Conservation (phyloP, 2,888 invertebrate species). For the Syrphus vitripennis region DNA sequence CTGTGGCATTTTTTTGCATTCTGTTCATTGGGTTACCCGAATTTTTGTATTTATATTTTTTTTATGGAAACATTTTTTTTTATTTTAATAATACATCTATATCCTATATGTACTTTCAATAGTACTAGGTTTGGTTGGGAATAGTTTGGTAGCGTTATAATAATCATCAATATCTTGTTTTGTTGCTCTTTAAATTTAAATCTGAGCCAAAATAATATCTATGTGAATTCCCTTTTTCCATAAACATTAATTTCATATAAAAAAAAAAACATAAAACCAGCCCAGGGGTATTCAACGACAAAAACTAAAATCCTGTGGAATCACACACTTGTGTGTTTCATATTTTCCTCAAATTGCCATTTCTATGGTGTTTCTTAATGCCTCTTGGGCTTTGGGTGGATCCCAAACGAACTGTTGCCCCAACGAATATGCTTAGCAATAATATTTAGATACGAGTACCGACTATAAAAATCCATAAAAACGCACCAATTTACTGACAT, state of each 20-base stretch:
- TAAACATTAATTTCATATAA: conserved; percentile 5
- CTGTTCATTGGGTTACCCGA: no score
- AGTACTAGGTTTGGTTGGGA: no score
- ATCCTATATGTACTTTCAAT: no score
- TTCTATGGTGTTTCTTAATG: conserved; percentile 14
- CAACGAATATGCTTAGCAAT: conserved; percentile 43
- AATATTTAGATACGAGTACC: no score
- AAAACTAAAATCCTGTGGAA: conserved; percentile 54
- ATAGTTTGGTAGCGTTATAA: background rate
- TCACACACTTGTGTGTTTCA: conserved; percentile 45
- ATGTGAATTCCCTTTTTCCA: background rate
- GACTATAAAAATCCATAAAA: conserved; percentile 61
- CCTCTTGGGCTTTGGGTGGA: background rate
- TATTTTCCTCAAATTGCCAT: conserved; percentile 23
- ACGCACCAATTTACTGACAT: conserved; percentile 36
- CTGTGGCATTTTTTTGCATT: no score
- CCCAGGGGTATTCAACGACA: conserved; percentile 39
- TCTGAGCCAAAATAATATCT: background rate
- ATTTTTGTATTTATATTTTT: no score
- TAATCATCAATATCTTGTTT: no score
- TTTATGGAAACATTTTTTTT: no score
- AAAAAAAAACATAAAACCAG: conserved; percentile 37
- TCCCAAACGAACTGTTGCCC: conserved; percentile 43
- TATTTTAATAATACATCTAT: no score
- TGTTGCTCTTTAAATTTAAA: background rate